Base-by-base conservation (phyloP, 92 coral and sea anemone genomes). In the Palythoa grandis region DNA sequence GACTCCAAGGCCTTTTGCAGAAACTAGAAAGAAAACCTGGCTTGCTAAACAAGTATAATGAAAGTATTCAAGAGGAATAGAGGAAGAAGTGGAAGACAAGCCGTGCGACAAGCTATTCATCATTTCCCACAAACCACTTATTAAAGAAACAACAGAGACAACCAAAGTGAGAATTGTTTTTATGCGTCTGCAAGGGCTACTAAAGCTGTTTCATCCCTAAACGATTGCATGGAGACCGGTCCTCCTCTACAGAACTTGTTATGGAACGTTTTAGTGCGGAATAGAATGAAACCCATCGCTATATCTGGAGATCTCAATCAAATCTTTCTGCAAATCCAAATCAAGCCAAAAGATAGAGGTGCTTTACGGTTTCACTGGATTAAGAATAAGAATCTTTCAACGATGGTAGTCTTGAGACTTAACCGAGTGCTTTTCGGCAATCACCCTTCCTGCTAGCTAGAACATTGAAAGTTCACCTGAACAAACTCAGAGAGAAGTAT, bases 221-320 rank as follows among this genome's bases (percentile, higher is more conserved):
- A 91, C 74, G 88, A 91, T 16, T 90, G 91, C 72, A 68, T 85
- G 78, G 91, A 87, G 65, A 90, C 93, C 0, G 89, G 92, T 1
- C 89, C 91, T 14, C 89, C 92, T 2, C 72, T 88, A 47, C 92
- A 88, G 84, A 91, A 91, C 70, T 82, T 79, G 2, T 56, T 88
- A 73, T 86, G 90, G 92, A 47, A 50, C 16, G 90, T 91, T 22
- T 54, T 54, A 54, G 70, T 63, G 37, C 75, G 87, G 17, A 82
- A 83, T 11, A 74, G 78, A 19, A n/a, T 88, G 75, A 82, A 75
- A 38, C 87, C 87, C 24, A 39, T 80, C 52, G 76, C 76, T 12
- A 29, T 82, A 60, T 35, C 70, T 60, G 87, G 87, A 74, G 87
- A 82, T n/a, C n/a, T n/a, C n/a, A n/a, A n/a, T n/a, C n/a, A n/a